Evolutionary conservation across 2,888 invertebrate species (phyloP), one percentile per base, ranked within the genome.

Genomic region (Apodemia zela): DNA sequence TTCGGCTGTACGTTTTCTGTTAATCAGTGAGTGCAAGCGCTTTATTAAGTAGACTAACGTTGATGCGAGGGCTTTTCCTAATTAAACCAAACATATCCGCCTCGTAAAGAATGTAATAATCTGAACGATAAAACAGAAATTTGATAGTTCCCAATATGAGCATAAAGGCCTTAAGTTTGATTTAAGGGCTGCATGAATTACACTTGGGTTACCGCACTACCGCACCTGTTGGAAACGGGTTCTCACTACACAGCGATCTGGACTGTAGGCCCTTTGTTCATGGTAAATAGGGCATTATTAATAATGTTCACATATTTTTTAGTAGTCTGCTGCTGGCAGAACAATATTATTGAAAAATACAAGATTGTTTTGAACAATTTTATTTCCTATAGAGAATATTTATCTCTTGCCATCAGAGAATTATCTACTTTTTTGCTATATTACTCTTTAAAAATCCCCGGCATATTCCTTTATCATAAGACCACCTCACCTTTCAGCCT

Each of bases 221-320:
- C 57, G 29, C 57, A 57, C 57, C 57, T 57, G 57, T 57, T 57
- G 25, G 7, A 57, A 57, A 57, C 57, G 25, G 25, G 57, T 29
- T 57, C 21, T 21, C 45, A n/a, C 45, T n/a, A 38, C 38, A 42
- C 15, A 42, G 47, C 47, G 47, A 47, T 47, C 17, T 17, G 47
- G 8, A n/a, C 29, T 57, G 57, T 57, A 29, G 29, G 57, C n/a
- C 29, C n/a, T 57, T 57, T 57, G 57, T 57, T 57, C 57, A n/a
- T 29, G 15, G 57, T 57, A 57, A 57, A 57, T 57, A 57, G 57
- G 25, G 25, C 57, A 57, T 57, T 57, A 57, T 57, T 57, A 57
- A 57, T 57, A 25, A 29, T 29, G 15, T 29, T n/a, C 29, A 29
- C n/a, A 29, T n/a, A 29, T 21, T 57, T 51, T 57, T 54, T 17